Evolutionary conservation across 2,888 invertebrate species (phyloP).

Genomic region (Troilus luridus): DNA sequence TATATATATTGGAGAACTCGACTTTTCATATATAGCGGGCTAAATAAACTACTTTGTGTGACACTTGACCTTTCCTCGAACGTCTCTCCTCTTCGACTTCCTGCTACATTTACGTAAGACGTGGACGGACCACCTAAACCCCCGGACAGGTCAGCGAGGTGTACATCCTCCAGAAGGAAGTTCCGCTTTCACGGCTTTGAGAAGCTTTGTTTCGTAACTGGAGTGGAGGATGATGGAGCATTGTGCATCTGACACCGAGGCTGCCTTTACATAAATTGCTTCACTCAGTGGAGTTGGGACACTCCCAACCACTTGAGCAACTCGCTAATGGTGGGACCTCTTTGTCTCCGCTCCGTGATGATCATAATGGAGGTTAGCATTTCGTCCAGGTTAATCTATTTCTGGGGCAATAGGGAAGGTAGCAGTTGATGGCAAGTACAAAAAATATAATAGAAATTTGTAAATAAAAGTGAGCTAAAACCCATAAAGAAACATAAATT

Average conservation of each 20-base stretch:
- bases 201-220: not conserved
- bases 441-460: no score
- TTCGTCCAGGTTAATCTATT: not conserved
- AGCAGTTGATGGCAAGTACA: no score
- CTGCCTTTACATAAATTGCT: slow-evolving; percentile 3
- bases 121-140: not conserved
- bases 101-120: not conserved
- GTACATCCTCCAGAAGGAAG: not conserved
- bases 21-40: not conserved
- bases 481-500: no score
- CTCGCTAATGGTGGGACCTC: not conserved
- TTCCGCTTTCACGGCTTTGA: slow-evolving; percentile 23
- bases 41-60: not conserved
- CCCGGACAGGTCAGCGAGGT: not conserved
- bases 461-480: no score
- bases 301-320: slow-evolving; percentile 3
- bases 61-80: not conserved
- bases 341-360: not conserved
- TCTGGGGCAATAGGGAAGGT: not conserved
- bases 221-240: not conserved
- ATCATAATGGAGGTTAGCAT: not conserved
- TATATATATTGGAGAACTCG: not conserved
- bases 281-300: not conserved
- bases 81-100: not conserved
- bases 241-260: not conserved